Conservation (phyloP, 2,888 invertebrate genomes). For the Ichneumoninae sp. region DNA sequence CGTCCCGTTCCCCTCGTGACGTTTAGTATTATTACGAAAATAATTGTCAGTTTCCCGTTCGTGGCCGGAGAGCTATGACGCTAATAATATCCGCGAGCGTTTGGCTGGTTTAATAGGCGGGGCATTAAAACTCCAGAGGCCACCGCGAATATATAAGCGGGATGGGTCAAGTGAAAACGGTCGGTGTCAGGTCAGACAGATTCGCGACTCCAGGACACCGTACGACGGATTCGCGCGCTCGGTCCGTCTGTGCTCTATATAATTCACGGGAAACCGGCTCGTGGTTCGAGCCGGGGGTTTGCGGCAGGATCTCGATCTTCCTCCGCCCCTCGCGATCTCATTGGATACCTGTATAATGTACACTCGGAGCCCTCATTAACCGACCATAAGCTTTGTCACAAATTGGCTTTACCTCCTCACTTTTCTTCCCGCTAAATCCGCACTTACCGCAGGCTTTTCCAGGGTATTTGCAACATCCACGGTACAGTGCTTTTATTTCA, state of each 20-base stretch:
- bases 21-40: conserved; percentile 49
- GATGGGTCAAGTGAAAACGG: conserved; percentile 40
- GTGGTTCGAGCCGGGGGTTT: neutral
- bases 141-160: conserved; percentile 20
- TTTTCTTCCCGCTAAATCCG: neutral
- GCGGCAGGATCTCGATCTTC: conserved; percentile 8
- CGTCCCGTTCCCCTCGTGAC: neutral
- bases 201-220: conserved; percentile 7
- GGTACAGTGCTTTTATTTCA: no score
- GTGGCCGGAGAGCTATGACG: neutral
- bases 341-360: neutral
- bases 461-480: neutral
- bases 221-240: conserved; percentile 2
- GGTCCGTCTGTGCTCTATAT: conserved; percentile 6
- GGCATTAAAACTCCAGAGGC: conserved; percentile 44
- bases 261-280: neutral
- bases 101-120: conserved; percentile 42
- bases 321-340: neutral
- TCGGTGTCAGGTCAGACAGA: conserved; percentile 47
- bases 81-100: conserved; percentile 48
- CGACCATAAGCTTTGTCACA: conserved; percentile 13
- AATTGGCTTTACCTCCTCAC: neutral
- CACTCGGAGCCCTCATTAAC: neutral
- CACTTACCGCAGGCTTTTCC: neutral
- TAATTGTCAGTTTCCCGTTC: conserved; percentile 50